Evolutionary conservation across 2,113 vertebrate species (phyloP), one percentile per base, ranked within the genome.

Genomic region (Trogon melanurus): DNA sequence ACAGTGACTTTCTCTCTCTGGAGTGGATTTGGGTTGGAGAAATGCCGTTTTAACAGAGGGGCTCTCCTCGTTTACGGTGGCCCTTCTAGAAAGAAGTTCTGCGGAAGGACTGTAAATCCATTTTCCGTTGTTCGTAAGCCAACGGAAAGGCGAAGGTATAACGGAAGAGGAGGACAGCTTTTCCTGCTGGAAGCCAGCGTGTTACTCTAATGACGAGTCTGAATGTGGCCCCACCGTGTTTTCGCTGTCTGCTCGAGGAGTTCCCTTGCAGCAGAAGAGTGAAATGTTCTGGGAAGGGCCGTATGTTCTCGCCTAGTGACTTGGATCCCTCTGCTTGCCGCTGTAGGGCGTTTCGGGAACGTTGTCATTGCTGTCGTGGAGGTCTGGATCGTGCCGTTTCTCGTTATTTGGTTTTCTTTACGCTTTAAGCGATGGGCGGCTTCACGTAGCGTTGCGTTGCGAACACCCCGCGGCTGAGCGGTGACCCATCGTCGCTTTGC

Each of bases 221-320:
- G 60, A 88, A 81, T 94, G 56, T 84, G 69, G 26, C n/a, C 51
- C 34, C 51, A 51, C 1, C 16, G 17, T 80, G 66, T 51, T 75
- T 91, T 90, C 78, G 75, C 61, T 74, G n/a, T 80, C 29, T 78
- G 48, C 80, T 74, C 57, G 82, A 94, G 81, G 88, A 76, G 85
- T 88, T 88, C 93, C 88, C 82, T 88, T 74, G 79, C 82, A 83
- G 75, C 58, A 85, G 74, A 66, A 78, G 88, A 85, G 90, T 89
- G 94, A 85, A 93, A 44, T 61, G 32, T 78, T 96, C 71, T 88
- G 80, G 64, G 82, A 90, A 96, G 50, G 79, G 76, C 50, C n/a
- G 47, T 41, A 57, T 66, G 29, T 57, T 65, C 47, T 61, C 65
- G 84, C 64, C 89, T 84, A 34, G 75, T 72, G 80, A 72, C 78